Conservation (phyloP, 2,797 vertebrate genomes). For the Diceros bicornis region DNA sequence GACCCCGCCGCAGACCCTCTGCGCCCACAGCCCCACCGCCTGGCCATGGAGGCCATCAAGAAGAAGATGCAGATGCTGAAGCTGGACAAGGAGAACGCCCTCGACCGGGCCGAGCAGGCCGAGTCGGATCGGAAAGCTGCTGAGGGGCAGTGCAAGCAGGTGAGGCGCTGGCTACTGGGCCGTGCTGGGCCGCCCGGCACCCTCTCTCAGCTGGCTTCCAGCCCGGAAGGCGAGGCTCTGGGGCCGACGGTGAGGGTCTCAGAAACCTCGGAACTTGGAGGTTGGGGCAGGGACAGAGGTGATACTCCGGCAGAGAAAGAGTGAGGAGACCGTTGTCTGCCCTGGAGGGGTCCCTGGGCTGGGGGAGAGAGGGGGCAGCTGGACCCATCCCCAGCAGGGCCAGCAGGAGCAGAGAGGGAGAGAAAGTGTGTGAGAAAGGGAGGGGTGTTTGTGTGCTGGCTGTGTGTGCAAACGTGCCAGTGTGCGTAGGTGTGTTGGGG, state of each 20-base stretch:
- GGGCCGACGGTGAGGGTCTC: neutral
- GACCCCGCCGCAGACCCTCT: neutral
- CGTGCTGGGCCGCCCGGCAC: rapidly evolving
- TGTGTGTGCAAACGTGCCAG: neutral
- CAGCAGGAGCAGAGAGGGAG: neutral
- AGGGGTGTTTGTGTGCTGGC: rapidly evolving
- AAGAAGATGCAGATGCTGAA: conserved; percentile 99
- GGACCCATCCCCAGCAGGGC: neutral
- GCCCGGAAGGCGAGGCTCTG: no score
- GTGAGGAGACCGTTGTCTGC: neutral
- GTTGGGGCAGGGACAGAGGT: neutral
- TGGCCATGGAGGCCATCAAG: conserved; percentile 98
- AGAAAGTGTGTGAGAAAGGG: no score
- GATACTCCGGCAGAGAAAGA: neutral
- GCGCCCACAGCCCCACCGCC: conserved; percentile 54
- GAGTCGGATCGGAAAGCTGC: conserved; percentile 95
- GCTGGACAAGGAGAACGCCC: conserved; percentile 97
- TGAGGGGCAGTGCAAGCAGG: conserved; percentile 97
- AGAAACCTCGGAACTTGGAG: neutral
- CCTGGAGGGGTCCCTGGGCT: neutral
- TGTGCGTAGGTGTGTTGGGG: neutral
- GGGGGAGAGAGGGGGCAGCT: neutral
- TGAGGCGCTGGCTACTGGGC: conserved; percentile 83
- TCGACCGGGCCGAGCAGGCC: conserved; percentile 96
- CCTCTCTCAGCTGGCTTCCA: neutral